A percentile compares a stretch with the other conserved stretches of the same genome.
Conservation (phyloP, 2,113 vertebrate genomes). For the Chamaetylas fuelleborni region DNA sequence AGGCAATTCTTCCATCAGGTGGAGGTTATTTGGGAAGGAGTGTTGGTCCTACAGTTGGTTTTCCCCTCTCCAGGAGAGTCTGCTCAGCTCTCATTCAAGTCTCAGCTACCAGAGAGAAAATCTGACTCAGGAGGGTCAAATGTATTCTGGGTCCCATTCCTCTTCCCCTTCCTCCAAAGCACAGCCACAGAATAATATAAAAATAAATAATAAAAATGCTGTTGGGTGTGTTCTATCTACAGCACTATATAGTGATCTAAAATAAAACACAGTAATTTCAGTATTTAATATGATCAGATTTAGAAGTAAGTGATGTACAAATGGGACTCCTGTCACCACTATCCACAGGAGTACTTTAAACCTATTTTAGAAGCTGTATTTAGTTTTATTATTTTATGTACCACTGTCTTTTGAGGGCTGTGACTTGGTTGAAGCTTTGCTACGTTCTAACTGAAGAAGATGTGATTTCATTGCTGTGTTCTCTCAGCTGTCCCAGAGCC, state of each 20-base stretch:
- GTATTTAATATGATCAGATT: background rate
- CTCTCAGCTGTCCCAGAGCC: background rate
- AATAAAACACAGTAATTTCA: accelerated
- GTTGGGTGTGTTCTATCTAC: background rate
- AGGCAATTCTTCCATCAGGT: background rate
- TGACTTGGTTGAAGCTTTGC: background rate
- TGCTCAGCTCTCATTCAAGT: background rate
- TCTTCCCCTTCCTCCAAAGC: background rate
- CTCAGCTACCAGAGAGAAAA: background rate
- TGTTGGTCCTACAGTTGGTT: background rate
- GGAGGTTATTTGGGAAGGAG: background rate
- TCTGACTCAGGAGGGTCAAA: background rate
- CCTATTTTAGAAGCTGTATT: background rate
- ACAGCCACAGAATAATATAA: background rate
- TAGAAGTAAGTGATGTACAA: accelerated
- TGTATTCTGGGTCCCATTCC: background rate
- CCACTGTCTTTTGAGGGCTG: background rate
- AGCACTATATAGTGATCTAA: background rate
- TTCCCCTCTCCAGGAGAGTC: background rate
- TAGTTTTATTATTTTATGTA: background rate
- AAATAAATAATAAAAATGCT: background rate
- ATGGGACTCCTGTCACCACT: background rate
- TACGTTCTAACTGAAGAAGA: accelerated
- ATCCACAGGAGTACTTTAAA: background rate
- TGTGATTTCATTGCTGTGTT: background rate